Evolutionary conservation across 2,797 vertebrate species (phyloP), one percentile per base, ranked within the genome.

Genomic region (Coendou prehensilis): DNA sequence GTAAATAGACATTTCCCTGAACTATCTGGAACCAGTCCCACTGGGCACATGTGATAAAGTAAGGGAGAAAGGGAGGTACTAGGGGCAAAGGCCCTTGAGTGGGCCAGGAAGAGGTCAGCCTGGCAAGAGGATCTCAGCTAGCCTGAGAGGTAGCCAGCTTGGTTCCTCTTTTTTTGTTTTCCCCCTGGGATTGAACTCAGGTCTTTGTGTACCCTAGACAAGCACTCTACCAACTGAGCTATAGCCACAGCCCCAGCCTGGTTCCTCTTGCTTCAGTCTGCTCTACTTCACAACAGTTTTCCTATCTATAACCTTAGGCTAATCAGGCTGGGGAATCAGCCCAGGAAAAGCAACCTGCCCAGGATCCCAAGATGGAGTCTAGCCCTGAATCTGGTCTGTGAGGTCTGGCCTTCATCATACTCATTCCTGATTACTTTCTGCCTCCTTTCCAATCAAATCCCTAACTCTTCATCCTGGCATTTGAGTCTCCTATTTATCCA

Each of bases 281-380:
- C 37, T 81, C n/a, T 85, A 71, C 37, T 28, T 87, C 45, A 47
- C 30, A 85, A 64, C 71, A 75, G 22, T 85, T 85, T 93, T 81
- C 56, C 73, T 41, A 95, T 64, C 63, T 96, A 61, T 26, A 90
- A 57, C 87, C 41, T 91, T 80, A 79, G 78, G 69, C 84, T 78
- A 73, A 87, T 81, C 9, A 30, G 92, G 37, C 92, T 71, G 23
- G 47, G 50, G 9, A 28, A 79, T 75, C 22, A 86, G 50, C 28
- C 61, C 22, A 87, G 59, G 56, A 57, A 50, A 96, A 91, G 75
- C 37, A 87, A 85, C 61, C 17, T 76, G 47, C 47, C 50, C 64
- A 95, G 69, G 52, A 87, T 92, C 45, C 78, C 71, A 80, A 83
- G 56, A 93, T 78, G 9, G 81, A 93, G 22, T 92, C 85, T 89